These are phyloP conservation scores for Clarias fuscus DNA, from an alignment of 2,797 vertebrate species.

Conservation along the genomic window DNA sequence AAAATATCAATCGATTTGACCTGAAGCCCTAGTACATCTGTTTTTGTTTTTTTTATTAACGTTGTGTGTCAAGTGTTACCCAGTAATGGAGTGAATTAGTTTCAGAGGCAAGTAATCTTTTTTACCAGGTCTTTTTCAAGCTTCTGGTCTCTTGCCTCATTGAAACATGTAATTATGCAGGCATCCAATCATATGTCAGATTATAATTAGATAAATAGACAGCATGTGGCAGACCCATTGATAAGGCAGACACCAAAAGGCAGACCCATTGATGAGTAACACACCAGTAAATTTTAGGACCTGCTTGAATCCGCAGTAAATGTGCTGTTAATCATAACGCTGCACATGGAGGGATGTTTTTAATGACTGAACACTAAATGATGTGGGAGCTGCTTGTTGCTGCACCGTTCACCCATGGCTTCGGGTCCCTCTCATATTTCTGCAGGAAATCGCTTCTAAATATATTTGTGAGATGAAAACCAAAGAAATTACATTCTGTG, in stretches of 20 bases:
- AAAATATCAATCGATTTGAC: no score
- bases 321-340: constrained; percentile 18
- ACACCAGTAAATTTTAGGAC: constrained; percentile 1
- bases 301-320: neutral
- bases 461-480: constrained; percentile 11
- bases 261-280: constrained; percentile 8
- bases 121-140: neutral
- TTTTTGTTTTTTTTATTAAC: no score
- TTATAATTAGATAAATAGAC: constrained; percentile 22
- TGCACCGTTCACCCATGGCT: neutral
- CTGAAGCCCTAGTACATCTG: no score
- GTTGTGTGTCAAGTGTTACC: neutral
- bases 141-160: neutral
- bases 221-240: constrained; percentile 8
- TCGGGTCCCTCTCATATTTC: neutral
- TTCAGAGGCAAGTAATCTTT: neutral
- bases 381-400: constrained; percentile 5
- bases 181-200: constrained; percentile 12
- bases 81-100: neutral
- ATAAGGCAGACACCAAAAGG: neutral
- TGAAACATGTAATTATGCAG: constrained; percentile 6
- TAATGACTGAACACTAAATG: constrained; percentile 20
- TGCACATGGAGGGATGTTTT: neutral
- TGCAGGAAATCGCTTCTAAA: constrained; percentile 25
- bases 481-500: constrained; percentile 1